A percentile compares a stretch with the other conserved stretches of the same genome.
Conservation (phyloP, 2,113 vertebrate genomes). For the Okapia johnstoni region DNA sequence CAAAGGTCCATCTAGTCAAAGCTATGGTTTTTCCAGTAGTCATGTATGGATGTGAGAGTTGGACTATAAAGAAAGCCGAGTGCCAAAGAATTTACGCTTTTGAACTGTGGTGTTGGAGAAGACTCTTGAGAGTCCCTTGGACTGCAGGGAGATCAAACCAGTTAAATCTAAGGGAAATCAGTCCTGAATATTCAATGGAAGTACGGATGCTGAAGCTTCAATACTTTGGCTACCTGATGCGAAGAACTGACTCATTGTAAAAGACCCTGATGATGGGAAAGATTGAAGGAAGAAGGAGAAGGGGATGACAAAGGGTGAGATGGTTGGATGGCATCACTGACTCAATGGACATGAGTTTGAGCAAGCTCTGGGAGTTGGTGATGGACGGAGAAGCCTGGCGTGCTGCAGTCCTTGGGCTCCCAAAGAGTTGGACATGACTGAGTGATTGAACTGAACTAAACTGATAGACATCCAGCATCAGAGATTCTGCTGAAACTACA, state of each 20-base stretch:
- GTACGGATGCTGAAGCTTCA: background rate
- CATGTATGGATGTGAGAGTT: background rate
- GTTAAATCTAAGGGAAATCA: background rate
- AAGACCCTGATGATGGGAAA: background rate
- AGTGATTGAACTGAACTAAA: background rate
- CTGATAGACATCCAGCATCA: background rate
- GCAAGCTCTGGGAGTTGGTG: background rate
- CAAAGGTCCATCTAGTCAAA: background rate
- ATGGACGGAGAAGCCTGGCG: background rate
- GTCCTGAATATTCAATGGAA: background rate
- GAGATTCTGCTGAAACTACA: background rate
- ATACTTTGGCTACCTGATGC: background rate
- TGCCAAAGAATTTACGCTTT: background rate
- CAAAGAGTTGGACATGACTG: background rate
- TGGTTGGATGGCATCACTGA: background rate
- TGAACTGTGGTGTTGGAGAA: background rate
- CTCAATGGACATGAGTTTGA: background rate
- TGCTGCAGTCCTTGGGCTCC: background rate
- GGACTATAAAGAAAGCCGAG: background rate
- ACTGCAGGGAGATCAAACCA: background rate
- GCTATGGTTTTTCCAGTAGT: background rate
- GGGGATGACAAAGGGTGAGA: background rate
- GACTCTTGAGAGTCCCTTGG: background rate
- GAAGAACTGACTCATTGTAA: background rate
- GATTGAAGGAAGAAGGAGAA: background rate